Percentiles rank a stretch among this genome's conserved stretches.
Conservation (phyloP, 2,888 invertebrate species). For the Apodemia zela region DNA sequence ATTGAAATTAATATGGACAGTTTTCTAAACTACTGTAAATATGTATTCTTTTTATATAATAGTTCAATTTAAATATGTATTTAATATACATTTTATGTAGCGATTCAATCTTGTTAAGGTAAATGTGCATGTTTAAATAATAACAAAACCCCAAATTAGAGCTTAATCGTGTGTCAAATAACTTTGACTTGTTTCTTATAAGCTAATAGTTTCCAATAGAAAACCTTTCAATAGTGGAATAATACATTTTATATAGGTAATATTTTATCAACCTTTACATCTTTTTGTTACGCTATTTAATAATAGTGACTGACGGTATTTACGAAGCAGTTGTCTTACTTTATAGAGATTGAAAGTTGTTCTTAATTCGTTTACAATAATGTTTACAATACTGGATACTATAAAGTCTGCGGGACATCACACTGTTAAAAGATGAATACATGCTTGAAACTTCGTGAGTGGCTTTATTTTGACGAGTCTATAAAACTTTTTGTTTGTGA, state of each 20-base stretch:
- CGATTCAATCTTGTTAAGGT: constrained; percentile 10
- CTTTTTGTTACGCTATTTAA: not conserved
- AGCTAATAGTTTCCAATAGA: constrained; percentile 19
- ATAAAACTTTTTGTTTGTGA: too few species aligned
- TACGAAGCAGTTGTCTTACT: too few species aligned
- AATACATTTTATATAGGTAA: not conserved
- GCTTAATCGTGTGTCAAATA: constrained; percentile 50
- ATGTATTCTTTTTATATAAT: constrained; percentile 7
- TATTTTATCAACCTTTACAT: not conserved
- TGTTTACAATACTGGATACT: too few species aligned
- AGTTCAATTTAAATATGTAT: constrained; percentile 10
- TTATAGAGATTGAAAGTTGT: too few species aligned
- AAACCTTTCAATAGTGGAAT: not conserved
- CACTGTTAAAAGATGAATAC: too few species aligned
- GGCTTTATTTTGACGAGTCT: too few species aligned
- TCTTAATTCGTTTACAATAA: too few species aligned
- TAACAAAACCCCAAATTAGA: constrained; percentile 48
- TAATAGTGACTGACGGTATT: not conserved
- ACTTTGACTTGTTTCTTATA: not conserved
- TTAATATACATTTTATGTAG: constrained; percentile 6
- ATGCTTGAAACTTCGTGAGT: too few species aligned
- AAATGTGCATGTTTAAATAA: constrained; percentile 15
- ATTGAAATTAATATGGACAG: constrained; percentile 3
- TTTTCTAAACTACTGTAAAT: constrained; percentile 8
- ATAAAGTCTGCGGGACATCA: too few species aligned